These are phyloP conservation scores for Gambelia wislizenii DNA, from an alignment of 2,797 vertebrate species.

Conservation along the genomic window DNA sequence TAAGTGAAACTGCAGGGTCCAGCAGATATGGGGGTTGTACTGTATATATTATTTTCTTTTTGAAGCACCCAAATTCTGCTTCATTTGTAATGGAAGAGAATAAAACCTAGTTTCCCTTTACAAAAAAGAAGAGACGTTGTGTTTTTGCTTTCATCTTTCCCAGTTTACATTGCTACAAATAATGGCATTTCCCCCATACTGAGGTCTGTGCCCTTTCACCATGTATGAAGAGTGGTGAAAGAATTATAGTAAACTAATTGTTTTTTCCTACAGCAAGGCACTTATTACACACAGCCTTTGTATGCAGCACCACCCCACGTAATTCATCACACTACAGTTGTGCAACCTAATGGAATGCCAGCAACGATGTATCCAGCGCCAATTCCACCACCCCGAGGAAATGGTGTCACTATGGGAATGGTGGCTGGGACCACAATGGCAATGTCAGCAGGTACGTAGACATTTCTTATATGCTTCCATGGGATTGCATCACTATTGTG, in stretches of 20 bases:
- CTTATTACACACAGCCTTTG: slow-evolving; percentile 97
- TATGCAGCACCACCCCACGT: slow-evolving; percentile 97
- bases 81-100: not conserved
- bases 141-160: not conserved
- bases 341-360: slow-evolving; percentile 98
- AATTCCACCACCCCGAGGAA: slow-evolving; percentile 85
- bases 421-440: slow-evolving; percentile 98
- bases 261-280: slow-evolving; percentile 88
- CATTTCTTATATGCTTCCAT: rapidly evolving
- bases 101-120: not conserved
- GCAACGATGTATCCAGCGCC: slow-evolving; percentile 93
- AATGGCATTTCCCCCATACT: not conserved
- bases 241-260: not conserved
- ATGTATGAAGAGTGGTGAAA: not conserved
- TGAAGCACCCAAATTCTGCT: not conserved
- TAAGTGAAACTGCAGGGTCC: no score
- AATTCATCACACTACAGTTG: slow-evolving; percentile 99
- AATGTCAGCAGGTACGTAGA: slow-evolving; percentile 93
- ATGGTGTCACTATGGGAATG: slow-evolving; percentile 95
- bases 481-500: not conserved
- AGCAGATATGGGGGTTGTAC: no score
- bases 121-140: not conserved
- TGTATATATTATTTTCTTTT: not conserved
- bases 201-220: not conserved
- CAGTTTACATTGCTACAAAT: not conserved